Base-by-base conservation (phyloP, 2,797 vertebrate species). In the Tokudaia muenninki region DNA sequence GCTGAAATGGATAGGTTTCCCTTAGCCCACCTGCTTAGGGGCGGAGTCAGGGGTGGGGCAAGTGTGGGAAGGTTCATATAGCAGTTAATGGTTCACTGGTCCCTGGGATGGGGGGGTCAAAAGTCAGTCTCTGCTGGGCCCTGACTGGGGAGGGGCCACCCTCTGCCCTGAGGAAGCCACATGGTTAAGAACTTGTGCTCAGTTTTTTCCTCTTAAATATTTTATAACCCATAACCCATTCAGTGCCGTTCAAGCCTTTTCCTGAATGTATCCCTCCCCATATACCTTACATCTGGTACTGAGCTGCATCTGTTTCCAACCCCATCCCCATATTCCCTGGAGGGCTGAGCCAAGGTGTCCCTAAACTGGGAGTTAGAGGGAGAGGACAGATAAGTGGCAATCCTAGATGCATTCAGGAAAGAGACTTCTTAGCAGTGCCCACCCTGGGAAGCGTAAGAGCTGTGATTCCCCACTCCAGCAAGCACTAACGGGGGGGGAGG, bases 61-160 rank as follows among this genome's bases (percentile, higher is more conserved):
- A 94, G 61, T 90, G 78, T 96, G 91, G 84, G 95, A 96, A 87
- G 94, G 87, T 74, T 95, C 95, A 92, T 37, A 59, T 87, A 78
- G 67, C 74, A 91, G 98, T 98, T 98, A 98, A 98, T 98, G 97
- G 97, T 98, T 98, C 94, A 98, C 98, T 57, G 55, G 44, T 90
- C 1, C 84, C 90, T 75, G 79, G 81, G 59, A 52, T 94, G 37
- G 94, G 86, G 87, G 82, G 90, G 96, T 97, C 96, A 97, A 97
- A 97, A 95, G 96, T 97, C 97, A 97, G 83, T 91, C 80, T 83
- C 1, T 17, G 9, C 82, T 82, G 91, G 89, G 94, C 81, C 82
- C 92, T 3, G 44, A 65, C 14, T 81, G 89, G 95, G 97, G 97
- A 91, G 96, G 93, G 90, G 94, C 92, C 84, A 78, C 88, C 79